Percentiles rank a stretch among this genome's conserved stretches.
Conservation (phyloP, 2,888 invertebrate species). For the Saturnia pavonia region DNA sequence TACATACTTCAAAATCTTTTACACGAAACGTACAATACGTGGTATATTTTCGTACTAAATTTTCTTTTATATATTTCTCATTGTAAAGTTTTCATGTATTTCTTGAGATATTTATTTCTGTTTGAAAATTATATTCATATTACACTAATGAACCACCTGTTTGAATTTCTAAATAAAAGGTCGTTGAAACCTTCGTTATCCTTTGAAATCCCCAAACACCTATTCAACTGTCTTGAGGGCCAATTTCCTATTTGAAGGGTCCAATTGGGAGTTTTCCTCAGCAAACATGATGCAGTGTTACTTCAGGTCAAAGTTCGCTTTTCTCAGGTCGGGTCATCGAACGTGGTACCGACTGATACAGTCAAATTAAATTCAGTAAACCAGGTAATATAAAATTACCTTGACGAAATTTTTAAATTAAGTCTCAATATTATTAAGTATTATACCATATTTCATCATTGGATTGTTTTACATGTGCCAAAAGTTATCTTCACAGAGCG, state of each 20-base stretch:
- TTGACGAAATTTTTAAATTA: background rate
- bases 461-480: background rate
- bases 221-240: constrained; percentile 1
- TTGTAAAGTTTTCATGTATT: background rate
- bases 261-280: background rate
- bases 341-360: constrained; percentile 27
- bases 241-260: constrained; percentile 13
- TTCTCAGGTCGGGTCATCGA: constrained; percentile 36
- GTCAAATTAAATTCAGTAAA: background rate
- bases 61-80: background rate
- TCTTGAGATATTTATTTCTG: background rate
- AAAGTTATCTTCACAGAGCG: too few relatives aligned
- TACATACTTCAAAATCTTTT: constrained; percentile 3
- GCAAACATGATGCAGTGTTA: constrained; percentile 37
- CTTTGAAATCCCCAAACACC: constrained; percentile 7
- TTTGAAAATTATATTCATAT: background rate
- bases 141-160: background rate
- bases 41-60: background rate
- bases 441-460: background rate
- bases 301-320: constrained; percentile 45
- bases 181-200: background rate
- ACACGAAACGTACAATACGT: background rate
- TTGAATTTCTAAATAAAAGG: background rate
- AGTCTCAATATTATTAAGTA: background rate
- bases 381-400: background rate